phyloP scores from a whole-genome alignment of 2,797 vertebrate genomes.

The Rousettus madagascariensis region DNA sequence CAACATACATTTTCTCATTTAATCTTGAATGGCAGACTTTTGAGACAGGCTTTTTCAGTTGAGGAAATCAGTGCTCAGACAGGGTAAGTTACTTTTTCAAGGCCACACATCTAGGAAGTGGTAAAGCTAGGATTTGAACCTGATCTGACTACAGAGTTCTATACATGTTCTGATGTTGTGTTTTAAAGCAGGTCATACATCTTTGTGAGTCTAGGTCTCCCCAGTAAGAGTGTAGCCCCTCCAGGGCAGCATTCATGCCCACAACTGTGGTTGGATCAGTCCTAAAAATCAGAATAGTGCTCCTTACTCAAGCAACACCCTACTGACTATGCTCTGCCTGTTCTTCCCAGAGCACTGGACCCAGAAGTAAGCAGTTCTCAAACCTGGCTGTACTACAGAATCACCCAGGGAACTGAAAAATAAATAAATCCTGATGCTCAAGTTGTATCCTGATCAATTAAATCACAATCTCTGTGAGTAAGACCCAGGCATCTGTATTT shows the following conservation, averaged over 20 bases:
- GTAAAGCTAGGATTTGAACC: background rate
- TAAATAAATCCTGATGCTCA: background rate
- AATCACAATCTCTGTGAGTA: slow-evolving; percentile 19
- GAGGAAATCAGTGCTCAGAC: background rate
- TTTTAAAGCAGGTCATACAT: background rate
- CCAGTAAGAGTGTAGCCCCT: background rate
- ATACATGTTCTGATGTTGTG: background rate
- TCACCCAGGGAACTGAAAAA: slow-evolving; percentile 27
- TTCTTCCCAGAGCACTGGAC: background rate
- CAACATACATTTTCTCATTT: background rate
- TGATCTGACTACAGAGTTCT: slow-evolving; percentile 41
- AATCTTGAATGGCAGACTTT: background rate
- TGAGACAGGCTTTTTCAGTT: slow-evolving; percentile 18
- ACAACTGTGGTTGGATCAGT: background rate
- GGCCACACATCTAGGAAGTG: background rate
- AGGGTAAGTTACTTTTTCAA: slow-evolving; percentile 18
- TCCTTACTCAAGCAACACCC: background rate
- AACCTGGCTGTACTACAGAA: background rate
- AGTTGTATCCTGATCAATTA: background rate
- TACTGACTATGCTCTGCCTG: background rate
- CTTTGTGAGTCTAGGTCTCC: slow-evolving; percentile 17
- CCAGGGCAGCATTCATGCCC: background rate
- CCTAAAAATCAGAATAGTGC: background rate
- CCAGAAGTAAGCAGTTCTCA: slow-evolving; percentile 34
- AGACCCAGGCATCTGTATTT: background rate